A percentile compares a stretch with the other conserved stretches of the same genome.
phyloP scores from a whole-genome alignment of 2,888 invertebrate genomes.

The Clepsis dumicolana region DNA sequence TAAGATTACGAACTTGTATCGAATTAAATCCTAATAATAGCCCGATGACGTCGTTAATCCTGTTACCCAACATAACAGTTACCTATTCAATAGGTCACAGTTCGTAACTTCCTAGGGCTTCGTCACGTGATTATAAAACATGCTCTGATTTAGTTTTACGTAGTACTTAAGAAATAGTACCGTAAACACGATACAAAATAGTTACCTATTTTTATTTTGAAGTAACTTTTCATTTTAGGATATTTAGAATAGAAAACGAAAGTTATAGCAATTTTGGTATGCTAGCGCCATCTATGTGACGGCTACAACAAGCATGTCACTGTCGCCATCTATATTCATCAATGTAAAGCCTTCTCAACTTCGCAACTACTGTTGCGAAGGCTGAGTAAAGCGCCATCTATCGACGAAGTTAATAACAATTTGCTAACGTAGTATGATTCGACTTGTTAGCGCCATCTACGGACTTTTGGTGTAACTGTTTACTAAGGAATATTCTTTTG shows the following conservation, averaged over 20 bases:
- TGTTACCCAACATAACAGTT: constrained; percentile 23
- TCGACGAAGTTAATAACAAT: not conserved
- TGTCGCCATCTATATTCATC: constrained; percentile 43
- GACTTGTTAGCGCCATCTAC: constrained; percentile 12
- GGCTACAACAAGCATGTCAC: not conserved
- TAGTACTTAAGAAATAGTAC: no score
- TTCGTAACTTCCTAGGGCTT: constrained; percentile 25
- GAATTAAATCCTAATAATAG: constrained; percentile 12
- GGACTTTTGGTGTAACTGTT: not conserved
- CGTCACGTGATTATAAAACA: constrained; percentile 22
- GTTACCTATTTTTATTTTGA: no score
- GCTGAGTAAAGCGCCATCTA: constrained; percentile 38
- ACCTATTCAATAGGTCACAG: constrained; percentile 31
- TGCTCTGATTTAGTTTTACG: constrained; percentile 1
- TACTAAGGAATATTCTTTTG: not conserved
- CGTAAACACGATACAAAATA: not conserved
- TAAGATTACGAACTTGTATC: not conserved
- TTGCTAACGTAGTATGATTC: not conserved
- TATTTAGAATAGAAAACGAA: no score
- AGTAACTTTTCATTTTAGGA: no score
- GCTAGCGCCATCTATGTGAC: constrained; percentile 21
- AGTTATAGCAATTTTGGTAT: not conserved
- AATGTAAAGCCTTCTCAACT: no score
- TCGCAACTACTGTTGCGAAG: no score
- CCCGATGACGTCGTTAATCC: constrained; percentile 23